Evolutionary conservation across 1,140 invertebrate species (phyloP).

Genomic region (Drosophila murphyi): DNA sequence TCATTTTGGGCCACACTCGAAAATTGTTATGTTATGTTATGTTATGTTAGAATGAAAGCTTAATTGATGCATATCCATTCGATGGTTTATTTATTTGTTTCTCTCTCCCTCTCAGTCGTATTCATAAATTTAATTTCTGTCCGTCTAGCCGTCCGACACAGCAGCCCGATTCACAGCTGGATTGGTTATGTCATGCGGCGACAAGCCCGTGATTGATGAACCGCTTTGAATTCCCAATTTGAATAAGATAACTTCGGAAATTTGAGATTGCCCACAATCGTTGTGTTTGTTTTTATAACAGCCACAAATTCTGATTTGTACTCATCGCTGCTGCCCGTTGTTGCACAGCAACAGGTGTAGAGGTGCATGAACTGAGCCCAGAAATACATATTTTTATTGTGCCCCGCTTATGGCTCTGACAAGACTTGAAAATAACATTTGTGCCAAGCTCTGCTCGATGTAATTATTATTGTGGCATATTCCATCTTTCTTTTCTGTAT

Average conservation of each 20-base stretch:
- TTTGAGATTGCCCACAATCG: constrained; percentile 35
- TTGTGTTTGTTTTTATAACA: constrained; percentile 24
- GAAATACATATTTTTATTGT: neutral
- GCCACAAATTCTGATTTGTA: constrained; percentile 44
- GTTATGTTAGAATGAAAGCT: constrained; percentile 70
- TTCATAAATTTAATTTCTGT: neutral
- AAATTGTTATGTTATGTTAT: constrained; percentile 43
- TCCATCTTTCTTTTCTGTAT: too few species aligned
- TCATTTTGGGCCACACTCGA: constrained; percentile 54
- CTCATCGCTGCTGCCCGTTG: neutral
- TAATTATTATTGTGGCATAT: too few species aligned
- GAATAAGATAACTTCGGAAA: constrained; percentile 18
- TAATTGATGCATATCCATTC: constrained; percentile 70
- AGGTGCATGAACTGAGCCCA: neutral
- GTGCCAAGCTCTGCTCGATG: neutral
- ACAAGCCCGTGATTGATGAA: constrained; percentile 62
- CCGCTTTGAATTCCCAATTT: constrained; percentile 27
- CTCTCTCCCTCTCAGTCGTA: neutral
- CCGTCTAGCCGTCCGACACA: constrained; percentile 1
- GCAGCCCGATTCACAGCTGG: constrained; percentile 63
- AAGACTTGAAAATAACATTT: neutral
- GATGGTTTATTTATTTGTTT: constrained; percentile 29
- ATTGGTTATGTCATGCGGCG: constrained; percentile 72
- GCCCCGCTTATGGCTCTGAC: neutral
- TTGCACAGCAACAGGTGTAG: constrained; percentile 47